phyloP scores from a whole-genome alignment of 2,888 invertebrate species.

The Mylabris sibirica region DNA sequence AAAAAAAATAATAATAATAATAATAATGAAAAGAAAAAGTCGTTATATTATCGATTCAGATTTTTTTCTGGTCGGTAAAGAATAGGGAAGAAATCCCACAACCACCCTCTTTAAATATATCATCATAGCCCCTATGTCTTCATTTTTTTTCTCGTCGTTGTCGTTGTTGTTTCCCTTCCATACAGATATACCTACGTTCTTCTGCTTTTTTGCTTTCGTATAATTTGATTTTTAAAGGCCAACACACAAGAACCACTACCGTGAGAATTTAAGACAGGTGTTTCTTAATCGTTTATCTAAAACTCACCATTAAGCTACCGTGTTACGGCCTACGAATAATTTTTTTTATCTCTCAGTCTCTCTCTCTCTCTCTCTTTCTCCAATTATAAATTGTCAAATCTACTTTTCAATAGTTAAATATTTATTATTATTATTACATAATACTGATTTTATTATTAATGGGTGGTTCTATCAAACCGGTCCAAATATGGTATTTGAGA shows the following conservation, averaged over 20 bases:
- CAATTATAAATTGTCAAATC: neutral
- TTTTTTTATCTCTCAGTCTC: slow-evolving; percentile 37
- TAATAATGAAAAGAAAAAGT: neutral
- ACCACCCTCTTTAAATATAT: slow-evolving; percentile 12
- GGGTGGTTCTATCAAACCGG: neutral
- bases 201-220: slow-evolving; percentile 30
- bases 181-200: too few relatives aligned
- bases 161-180: neutral
- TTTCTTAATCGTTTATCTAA: slow-evolving; percentile 56
- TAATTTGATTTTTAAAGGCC: slow-evolving; percentile 32
- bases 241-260: slow-evolving; percentile 45
- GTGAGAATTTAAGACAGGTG: slow-evolving; percentile 59
- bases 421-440: slow-evolving; percentile 1
- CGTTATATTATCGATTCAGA: neutral
- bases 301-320: slow-evolving; percentile 58
- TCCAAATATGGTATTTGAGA: neutral
- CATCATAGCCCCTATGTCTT: neutral
- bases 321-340: slow-evolving; percentile 47
- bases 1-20: too few relatives aligned
- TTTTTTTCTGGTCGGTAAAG: neutral
- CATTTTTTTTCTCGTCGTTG: slow-evolving; percentile 10
- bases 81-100: slow-evolving; percentile 2
- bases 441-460: neutral
- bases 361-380: slow-evolving; percentile 26
- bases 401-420: slow-evolving; percentile 19